Evolutionary conservation across 2,888 invertebrate genomes (phyloP), one percentile per base, ranked within the genome.

Genomic region (Agapostemon virescens): DNA sequence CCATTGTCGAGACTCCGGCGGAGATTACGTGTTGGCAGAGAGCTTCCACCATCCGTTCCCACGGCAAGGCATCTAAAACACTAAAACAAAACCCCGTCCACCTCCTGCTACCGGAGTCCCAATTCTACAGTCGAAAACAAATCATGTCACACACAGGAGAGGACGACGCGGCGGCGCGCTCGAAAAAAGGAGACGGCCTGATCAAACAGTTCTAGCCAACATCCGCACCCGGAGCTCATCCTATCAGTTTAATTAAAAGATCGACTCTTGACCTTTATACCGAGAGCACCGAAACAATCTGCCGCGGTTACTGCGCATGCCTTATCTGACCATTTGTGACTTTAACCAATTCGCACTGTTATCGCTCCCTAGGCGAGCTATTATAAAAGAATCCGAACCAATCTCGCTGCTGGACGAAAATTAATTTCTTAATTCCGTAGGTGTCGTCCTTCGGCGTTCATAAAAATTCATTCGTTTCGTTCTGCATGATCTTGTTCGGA

Each of bases 51-150:
- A 87, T 86, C 87, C 88, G 89, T 92, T 92, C 92, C 91, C 92
- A 92, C 92, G 91, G 86, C 85, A 82, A 87, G 89, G 87, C 89
- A 88, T 89, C 88, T 90, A 88, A 90, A 92, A 90, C 88, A 88
- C 88, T 89, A 89, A 91, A 91, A 90, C 90, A 91, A 91, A 91
- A 91, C 90, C 87, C 23, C 83, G 85, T 72, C 83, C 81, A 74
- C 76, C 73, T 66, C 74, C 69, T 81, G 81, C 77, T 73, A 73
- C 82, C 66, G 58, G 30, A 58, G 74, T 61, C 70, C 73, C 77
- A 78, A 76, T 82, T 77, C 78, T 83, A 79, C 63, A 61, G 77
- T 85, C 84, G 69, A 83, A 85, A 85, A 88, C 85, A 86, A 88
- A 89, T 88, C 83, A 84, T 86, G 84, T 85, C 85, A 75, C 78